Conservation (phyloP, 2,113 vertebrate species). For the Murina feae region DNA sequence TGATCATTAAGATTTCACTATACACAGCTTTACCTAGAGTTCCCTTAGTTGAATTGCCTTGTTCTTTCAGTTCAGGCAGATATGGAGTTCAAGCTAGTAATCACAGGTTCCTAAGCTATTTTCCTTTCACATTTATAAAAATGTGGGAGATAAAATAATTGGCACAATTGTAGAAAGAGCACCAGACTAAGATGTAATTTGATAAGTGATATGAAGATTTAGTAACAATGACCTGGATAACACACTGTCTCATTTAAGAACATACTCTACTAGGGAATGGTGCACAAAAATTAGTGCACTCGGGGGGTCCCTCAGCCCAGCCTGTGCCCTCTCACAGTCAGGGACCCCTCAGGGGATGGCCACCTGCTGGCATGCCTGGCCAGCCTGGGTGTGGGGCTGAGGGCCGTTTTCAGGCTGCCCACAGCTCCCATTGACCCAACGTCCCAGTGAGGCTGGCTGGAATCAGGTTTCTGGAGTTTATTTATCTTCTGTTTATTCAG, state of each 20-base stretch:
- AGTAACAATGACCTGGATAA: neutral
- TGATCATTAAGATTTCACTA: neutral
- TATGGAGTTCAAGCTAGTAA: neutral
- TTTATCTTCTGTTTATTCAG: too few relatives aligned
- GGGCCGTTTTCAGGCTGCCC: too few relatives aligned
- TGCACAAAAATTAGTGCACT: too few relatives aligned
- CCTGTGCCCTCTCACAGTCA: too few relatives aligned
- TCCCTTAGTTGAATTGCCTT: neutral
- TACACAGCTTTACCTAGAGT: neutral
- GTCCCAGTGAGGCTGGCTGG: too few relatives aligned
- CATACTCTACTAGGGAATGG: too few relatives aligned
- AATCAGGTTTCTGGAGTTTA: too few relatives aligned
- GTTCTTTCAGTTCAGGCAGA: neutral
- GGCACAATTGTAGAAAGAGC: neutral
- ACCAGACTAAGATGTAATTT: neutral
- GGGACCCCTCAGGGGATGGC: too few relatives aligned
- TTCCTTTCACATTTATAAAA: neutral
- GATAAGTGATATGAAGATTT: neutral
- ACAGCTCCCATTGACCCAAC: too few relatives aligned
- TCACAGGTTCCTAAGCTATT: neutral
- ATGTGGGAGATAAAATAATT: neutral
- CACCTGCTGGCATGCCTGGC: too few relatives aligned
- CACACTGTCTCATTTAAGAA: neutral
- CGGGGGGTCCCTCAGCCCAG: too few relatives aligned
- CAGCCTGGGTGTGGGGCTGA: too few relatives aligned